Evolutionary conservation across 2,888 invertebrate genomes (phyloP).

Genomic region (Limnephilus marmoratus): DNA sequence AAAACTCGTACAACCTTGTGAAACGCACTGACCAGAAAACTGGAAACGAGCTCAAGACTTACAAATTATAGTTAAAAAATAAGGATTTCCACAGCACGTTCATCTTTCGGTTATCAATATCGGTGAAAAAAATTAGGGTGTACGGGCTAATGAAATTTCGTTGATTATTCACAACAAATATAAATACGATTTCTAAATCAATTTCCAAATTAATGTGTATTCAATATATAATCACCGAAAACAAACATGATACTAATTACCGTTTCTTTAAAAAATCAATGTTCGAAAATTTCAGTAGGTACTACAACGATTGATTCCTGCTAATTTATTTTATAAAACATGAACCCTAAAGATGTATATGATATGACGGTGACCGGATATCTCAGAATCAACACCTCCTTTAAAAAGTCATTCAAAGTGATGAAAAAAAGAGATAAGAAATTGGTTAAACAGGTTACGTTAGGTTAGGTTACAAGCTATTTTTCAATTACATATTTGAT

Average conservation of each 20-base stretch:
- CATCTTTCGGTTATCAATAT: too few relatives aligned
- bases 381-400: too few relatives aligned
- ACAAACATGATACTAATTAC: too few relatives aligned
- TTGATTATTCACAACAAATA: neutral
- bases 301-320: neutral
- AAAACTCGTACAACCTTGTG: neutral
- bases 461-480: too few relatives aligned
- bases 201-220: neutral
- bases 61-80: neutral
- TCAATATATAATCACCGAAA: neutral
- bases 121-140: neutral
- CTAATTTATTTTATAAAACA: neutral
- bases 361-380: too few relatives aligned
- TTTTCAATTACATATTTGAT: too few relatives aligned
- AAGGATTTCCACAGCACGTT: neutral
- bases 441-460: too few relatives aligned
- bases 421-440: too few relatives aligned
- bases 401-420: too few relatives aligned
- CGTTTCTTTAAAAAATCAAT: neutral
- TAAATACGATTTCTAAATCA: neutral
- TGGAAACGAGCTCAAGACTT: neutral
- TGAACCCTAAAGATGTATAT: neutral
- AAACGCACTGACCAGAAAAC: neutral
- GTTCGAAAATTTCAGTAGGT: neutral
- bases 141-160: neutral